Evolutionary conservation across 2,113 vertebrate genomes (phyloP).

Genomic region (Rutilus rutilus): DNA sequence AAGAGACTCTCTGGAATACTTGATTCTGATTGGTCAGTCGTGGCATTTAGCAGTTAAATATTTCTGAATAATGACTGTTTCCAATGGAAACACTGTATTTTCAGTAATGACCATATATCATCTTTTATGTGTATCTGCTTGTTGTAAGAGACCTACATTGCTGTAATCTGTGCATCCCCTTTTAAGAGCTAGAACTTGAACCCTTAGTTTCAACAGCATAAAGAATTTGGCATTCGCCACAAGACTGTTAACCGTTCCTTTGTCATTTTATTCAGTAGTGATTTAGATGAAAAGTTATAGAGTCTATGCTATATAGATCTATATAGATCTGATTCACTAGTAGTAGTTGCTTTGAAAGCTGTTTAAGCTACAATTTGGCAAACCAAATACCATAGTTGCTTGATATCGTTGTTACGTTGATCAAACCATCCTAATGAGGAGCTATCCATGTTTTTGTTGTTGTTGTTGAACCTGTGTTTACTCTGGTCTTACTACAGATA

Average conservation of each 20-base stretch:
- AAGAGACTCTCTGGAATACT: neutral
- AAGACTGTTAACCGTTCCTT: neutral
- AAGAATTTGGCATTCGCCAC: neutral
- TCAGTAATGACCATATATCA: neutral
- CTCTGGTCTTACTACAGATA: neutral
- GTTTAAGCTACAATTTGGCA: neutral
- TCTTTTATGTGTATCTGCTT: neutral
- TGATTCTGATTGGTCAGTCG: neutral
- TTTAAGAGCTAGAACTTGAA: neutral
- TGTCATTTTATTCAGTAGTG: neutral
- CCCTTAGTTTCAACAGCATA: neutral
- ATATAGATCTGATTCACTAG: neutral
- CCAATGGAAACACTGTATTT: neutral
- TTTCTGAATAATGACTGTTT: neutral
- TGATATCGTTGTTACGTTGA: neutral
- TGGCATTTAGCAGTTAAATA: neutral
- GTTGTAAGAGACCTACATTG: neutral
- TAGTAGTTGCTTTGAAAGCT: neutral
- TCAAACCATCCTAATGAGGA: neutral
- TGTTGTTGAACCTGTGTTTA: neutral
- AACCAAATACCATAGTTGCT: neutral
- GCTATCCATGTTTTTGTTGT: neutral
- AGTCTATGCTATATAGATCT: neutral
- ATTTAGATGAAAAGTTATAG: neutral
- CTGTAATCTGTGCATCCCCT: neutral